Percentiles rank a stretch among this genome's conserved stretches.
Conservation (phyloP, 2,797 vertebrate species). For the Sylvilagus floridanus region DNA sequence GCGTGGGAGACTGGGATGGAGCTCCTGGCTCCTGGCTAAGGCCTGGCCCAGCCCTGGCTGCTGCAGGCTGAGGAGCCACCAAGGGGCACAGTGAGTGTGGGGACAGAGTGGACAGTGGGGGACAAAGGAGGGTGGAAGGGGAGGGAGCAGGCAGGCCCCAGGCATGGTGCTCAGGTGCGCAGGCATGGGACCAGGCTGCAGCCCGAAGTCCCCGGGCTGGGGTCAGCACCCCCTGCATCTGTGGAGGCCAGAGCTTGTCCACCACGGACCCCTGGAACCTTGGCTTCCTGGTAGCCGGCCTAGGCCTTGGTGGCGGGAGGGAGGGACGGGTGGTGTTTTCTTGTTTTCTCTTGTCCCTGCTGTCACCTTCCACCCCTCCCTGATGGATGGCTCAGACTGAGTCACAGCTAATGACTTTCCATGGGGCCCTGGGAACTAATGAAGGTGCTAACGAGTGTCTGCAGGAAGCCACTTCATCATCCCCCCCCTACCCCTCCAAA, state of each 20-base stretch:
- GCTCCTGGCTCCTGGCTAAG: too few relatives aligned
- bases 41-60: too few relatives aligned
- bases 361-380: background rate
- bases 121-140: background rate
- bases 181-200: background rate
- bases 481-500: too few relatives aligned
- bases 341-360: constrained; percentile 6
- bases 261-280: background rate
- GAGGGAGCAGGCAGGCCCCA: too few relatives aligned
- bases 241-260: background rate
- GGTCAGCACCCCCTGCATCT: background rate
- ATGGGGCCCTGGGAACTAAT: constrained; percentile 3
- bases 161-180: rapidly evolving
- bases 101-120: background rate
- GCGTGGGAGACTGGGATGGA: too few relatives aligned
- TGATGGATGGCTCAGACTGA: constrained; percentile 54
- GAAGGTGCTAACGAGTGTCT: constrained; percentile 41
- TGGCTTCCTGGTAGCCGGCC: background rate
- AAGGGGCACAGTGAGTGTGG: background rate
- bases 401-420: constrained; percentile 68
- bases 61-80: background rate
- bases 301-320: background rate
- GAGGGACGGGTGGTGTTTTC: background rate
- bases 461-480: background rate
- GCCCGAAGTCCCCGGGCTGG: background rate